These are phyloP conservation scores for Corythornis leucogaster DNA, from an alignment of 2,797 vertebrate species.

Conservation along the genomic window DNA sequence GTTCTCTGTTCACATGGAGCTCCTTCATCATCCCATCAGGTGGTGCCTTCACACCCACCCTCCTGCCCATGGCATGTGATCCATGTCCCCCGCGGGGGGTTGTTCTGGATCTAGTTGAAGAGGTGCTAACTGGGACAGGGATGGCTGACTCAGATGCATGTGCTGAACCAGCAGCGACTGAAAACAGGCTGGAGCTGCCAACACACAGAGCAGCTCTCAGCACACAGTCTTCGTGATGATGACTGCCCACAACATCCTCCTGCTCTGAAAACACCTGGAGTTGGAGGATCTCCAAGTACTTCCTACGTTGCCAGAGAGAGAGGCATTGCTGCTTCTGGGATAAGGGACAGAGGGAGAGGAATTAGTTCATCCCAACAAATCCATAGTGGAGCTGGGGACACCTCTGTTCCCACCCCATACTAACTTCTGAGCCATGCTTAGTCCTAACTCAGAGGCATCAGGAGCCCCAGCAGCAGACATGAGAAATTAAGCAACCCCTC, in stretches of 20 bases:
- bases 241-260: not conserved
- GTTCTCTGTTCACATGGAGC: not conserved
- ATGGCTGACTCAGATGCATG: not conserved
- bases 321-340: not conserved
- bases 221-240: not conserved
- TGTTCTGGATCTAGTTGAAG: not conserved
- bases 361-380: not conserved
- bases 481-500: not conserved
- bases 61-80: not conserved
- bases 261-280: not conserved
- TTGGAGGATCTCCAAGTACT: not conserved
- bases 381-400: not conserved
- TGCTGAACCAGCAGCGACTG: not conserved
- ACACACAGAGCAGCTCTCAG: not conserved
- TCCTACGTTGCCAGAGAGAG: not conserved
- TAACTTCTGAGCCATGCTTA: not conserved
- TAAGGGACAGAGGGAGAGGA: not conserved
- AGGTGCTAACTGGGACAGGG: not conserved
- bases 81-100: not conserved
- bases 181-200: not conserved
- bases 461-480: not conserved
- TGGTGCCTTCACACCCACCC: not conserved
- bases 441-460: not conserved
- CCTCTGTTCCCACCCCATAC: not conserved
- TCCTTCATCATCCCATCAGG: not conserved